Evolutionary conservation across 2,113 vertebrate species (phyloP), one percentile per base, ranked within the genome.

Genomic region (Oryzias woworae): DNA sequence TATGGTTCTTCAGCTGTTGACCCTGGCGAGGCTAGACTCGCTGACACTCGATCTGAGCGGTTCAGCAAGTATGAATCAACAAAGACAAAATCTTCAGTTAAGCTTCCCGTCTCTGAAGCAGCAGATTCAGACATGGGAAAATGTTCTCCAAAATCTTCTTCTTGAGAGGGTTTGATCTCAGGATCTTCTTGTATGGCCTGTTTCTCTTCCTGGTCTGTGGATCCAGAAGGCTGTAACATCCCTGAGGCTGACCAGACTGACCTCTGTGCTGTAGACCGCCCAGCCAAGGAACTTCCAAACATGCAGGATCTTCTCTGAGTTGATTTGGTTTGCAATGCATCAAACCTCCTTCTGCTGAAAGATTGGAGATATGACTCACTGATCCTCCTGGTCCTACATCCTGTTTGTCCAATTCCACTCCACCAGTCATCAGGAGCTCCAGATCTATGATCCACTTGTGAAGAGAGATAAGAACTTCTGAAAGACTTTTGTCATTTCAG

Each of bases 21-120:
- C 3, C 23, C 47, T 12, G 16, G 7, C 48, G 23, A 46, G 51
- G 23, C 1, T 23, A 31, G 44, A 42, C 4, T 43, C 50, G 44
- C n/a, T 16, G 4, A 4, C 3, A 48, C 45, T 16, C 8, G 22
- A 5, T 17, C 41, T 7, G 3, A 20, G 23, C 14, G 69, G 50
- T 60, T 79, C 70, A 16, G 43, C 16, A 23, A 80, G 58, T 71
- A 54, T 1, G 58, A 67, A 0, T 80, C 64, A 1, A 72, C 23
- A 26, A 77, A 73, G 22, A 62, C 61, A 4, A 77, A 61, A 0
- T 66, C 63, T 2, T 52, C 20, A 1, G 8, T 51, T 46, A 14
- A 15, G 7, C 15, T 62, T 0, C 7, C 24, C 8, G 5, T 36
- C 28, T 5, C 4, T 20, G 13, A 14, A 14, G 13, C 18, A 58